Evolutionary conservation across 2,888 invertebrate genomes (phyloP), one percentile per base, ranked within the genome.

Genomic region (Sarcophaga subvicina): DNA sequence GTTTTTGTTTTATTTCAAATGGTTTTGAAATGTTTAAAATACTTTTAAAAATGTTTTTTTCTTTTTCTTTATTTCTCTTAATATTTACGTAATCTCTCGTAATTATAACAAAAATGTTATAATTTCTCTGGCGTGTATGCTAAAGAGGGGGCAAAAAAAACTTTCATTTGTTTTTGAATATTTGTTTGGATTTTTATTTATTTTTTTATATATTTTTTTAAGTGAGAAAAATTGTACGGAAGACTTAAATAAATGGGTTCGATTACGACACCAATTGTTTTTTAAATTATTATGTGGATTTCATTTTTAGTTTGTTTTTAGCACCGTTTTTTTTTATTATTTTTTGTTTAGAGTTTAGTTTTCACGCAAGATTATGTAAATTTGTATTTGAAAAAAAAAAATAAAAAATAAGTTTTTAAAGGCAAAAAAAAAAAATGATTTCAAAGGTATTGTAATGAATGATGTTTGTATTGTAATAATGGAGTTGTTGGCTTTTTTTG

Each of bases 341-440:
- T 78, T 67, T 72, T 66, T 47, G 37, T 37, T 62, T 47, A 17
- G 71, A 62, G 66, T 72, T 75, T 80, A 71, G 63, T 83, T 76
- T 86, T 73, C 72, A 80, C 27, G 80, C 80, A 77, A 83, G 84
- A 84, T 87, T 84, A 86, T 81, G 86, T 83, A 83, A 86, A 83
- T 81, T 75, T 76, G 67, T 79, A 22, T 66, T 83, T 72, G 72
- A 69, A 66, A 37, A 64, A 25, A 37, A 54, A 27, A 71, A 63
- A 27, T 22, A 22, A 22, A 1, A 22, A 22, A 22, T 22, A 22
- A 22, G 22, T 6, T 64, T 37, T 25, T 37, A 27, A 66, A 64
- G 45, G 5, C 27, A 47, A 59, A 37, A 83, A 54, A 12, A 49
- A 59, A 37, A 83, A 62, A 5, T 11, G 47, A 20, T 79, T 71